phyloP scores from a whole-genome alignment of 1,140 invertebrate genomes.

The Cherax destructor region DNA sequence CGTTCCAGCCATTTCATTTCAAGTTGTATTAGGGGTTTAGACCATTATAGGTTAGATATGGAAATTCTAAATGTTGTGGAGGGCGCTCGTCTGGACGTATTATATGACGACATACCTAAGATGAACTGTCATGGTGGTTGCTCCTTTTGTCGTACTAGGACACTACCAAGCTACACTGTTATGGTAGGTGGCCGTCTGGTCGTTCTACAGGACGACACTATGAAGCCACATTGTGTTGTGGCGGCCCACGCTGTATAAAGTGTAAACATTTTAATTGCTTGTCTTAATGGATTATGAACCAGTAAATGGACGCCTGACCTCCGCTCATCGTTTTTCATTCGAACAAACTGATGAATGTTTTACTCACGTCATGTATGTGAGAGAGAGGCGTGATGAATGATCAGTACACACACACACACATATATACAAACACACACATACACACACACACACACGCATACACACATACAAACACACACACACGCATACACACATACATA shows the following conservation, averaged over 20 bases:
- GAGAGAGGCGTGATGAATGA: too few relatives aligned
- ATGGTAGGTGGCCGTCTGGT: background rate
- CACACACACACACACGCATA: too few relatives aligned
- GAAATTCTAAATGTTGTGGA: background rate
- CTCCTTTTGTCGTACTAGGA: too few relatives aligned
- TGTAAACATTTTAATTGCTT: conserved; percentile 4
- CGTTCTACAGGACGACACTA: background rate
- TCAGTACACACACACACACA: too few relatives aligned
- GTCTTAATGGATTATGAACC: conserved; percentile 3
- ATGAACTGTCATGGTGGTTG: too few relatives aligned
- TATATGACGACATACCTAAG: background rate
- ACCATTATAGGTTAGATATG: background rate
- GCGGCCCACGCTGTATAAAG: background rate
- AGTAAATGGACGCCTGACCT: background rate
- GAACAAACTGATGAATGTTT: too few relatives aligned
- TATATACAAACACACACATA: too few relatives aligned
- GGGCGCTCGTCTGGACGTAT: background rate
- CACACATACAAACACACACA: too few relatives aligned
- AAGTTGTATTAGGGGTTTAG: background rate
- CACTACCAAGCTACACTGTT: background rate
- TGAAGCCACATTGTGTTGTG: background rate
- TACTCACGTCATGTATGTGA: too few relatives aligned
- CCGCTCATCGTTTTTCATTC: too few relatives aligned
- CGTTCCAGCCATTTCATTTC: too few relatives aligned
- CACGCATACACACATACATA: too few relatives aligned